phyloP scores from a whole-genome alignment of 2,797 vertebrate species.

The Cuniculus paca region DNA sequence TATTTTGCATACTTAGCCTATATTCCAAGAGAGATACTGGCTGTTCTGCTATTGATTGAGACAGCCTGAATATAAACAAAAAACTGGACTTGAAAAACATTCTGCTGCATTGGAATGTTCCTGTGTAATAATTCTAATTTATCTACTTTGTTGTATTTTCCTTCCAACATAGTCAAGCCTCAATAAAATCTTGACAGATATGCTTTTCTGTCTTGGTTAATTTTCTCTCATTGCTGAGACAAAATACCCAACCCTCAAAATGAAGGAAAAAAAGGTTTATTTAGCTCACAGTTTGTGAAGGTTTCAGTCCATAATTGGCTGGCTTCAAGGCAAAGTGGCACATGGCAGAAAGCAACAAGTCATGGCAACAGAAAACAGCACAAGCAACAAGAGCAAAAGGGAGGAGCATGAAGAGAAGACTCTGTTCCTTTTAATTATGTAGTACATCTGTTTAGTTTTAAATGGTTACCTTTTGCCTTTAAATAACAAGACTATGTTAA shows the following conservation, averaged over 20 bases:
- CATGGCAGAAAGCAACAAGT: no score
- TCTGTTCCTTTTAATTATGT: no score
- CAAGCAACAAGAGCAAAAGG: no score
- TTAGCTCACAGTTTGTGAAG: no score
- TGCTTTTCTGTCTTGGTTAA: background rate
- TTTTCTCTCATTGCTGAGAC: no score
- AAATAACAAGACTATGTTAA: slow-evolving; percentile 42
- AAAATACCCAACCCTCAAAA: no score
- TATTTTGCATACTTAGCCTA: background rate
- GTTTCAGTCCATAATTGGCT: no score
- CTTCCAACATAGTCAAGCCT: background rate
- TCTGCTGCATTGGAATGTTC: background rate
- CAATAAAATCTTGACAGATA: background rate
- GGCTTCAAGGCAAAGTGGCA: no score
- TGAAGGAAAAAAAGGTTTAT: no score
- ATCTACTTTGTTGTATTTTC: background rate
- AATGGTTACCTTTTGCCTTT: slow-evolving; percentile 35
- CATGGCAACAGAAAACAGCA: no score
- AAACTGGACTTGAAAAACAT: background rate
- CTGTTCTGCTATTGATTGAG: background rate
- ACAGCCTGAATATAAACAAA: background rate
- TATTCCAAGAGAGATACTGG: background rate
- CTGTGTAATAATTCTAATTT: background rate
- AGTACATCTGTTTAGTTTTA: slow-evolving; percentile 45
- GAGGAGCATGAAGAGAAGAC: no score